These are phyloP conservation scores for Laticauda colubrina DNA, from an alignment of 2,113 vertebrate species.

Conservation along the genomic window DNA sequence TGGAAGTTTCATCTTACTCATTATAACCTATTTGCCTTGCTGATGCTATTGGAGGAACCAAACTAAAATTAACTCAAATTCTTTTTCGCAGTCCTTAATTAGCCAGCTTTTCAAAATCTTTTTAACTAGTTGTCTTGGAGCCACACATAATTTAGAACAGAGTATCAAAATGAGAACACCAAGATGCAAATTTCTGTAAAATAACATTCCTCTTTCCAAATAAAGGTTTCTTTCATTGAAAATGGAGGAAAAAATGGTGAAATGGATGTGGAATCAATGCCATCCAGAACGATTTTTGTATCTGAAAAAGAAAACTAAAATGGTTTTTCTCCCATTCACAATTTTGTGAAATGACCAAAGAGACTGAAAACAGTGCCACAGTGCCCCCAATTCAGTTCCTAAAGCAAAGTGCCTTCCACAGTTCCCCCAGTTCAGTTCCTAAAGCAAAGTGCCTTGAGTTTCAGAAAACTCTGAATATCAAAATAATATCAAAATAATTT, in stretches of 20 bases:
- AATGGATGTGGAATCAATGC: neutral
- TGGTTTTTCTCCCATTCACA: neutral
- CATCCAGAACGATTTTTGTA: neutral
- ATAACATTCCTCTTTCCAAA: neutral
- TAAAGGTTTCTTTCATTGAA: neutral
- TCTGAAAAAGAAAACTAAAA: slow-evolving; percentile 3
- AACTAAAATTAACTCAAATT: slow-evolving; percentile 44
- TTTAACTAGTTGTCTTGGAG: slow-evolving; percentile 38
- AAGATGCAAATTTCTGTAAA: neutral
- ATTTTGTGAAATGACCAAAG: neutral
- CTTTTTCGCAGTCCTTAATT: slow-evolving; percentile 47
- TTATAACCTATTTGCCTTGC: slow-evolving; percentile 42
- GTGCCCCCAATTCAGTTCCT: rapidly evolving
- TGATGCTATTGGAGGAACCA: slow-evolving; percentile 46
- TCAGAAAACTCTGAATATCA: rapidly evolving
- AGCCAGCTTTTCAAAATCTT: slow-evolving; percentile 46
- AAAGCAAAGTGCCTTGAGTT: neutral
- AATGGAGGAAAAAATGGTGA: neutral
- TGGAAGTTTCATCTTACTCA: slow-evolving; percentile 41
- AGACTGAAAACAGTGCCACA: neutral
- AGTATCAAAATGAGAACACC: slow-evolving; percentile 24
- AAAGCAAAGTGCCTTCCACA: neutral
- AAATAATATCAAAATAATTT: neutral
- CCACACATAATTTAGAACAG: slow-evolving; percentile 16
- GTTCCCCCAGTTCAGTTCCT: rapidly evolving